phyloP scores from a whole-genome alignment of 1,140 invertebrate genomes.

The Drosophila bocqueti region DNA sequence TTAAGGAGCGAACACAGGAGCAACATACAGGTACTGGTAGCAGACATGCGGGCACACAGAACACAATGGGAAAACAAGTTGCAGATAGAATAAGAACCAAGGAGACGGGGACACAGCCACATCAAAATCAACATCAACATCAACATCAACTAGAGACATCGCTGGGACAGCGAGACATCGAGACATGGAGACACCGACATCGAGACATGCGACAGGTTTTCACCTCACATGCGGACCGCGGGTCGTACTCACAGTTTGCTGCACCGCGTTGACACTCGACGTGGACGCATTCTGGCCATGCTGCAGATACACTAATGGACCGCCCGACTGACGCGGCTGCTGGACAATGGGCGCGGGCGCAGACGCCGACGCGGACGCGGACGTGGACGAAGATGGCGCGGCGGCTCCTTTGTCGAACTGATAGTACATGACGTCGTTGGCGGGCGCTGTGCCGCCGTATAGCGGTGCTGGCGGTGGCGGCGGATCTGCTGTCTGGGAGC shows the following conservation, averaged over 20 bases:
- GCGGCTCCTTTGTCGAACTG: conserved; percentile 82
- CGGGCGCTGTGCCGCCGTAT: conserved; percentile 76
- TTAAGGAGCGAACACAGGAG: conserved; percentile 57
- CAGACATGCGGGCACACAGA: conserved; percentile 21
- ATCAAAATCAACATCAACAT: conserved; percentile 24
- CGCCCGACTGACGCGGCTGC: conserved; percentile 71
- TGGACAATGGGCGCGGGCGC: conserved; percentile 72
- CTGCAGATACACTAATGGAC: conserved; percentile 83
- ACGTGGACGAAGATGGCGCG: conserved; percentile 21
- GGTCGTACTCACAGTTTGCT: conserved; percentile 84
- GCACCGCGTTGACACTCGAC: conserved; percentile 69
- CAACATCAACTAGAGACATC: conserved; percentile 18
- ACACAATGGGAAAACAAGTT: conserved; percentile 49
- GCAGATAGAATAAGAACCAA: conserved; percentile 35
- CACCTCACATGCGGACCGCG: conserved; percentile 55
- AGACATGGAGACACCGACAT: conserved; percentile 27
- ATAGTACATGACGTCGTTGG: conserved; percentile 84
- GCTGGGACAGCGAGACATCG: conserved; percentile 21
- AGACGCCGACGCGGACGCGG: conserved; percentile 21
- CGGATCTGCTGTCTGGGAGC: conserved; percentile 80
- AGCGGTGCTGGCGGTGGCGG: conserved; percentile 68
- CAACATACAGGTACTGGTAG: conserved; percentile 34
- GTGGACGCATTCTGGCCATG: conserved; percentile 75
- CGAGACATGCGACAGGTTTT: conserved; percentile 71
- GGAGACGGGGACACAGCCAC: conserved; percentile 34